phyloP scores from a whole-genome alignment of 2,888 invertebrate species.

The Drosophila nigricruria region DNA sequence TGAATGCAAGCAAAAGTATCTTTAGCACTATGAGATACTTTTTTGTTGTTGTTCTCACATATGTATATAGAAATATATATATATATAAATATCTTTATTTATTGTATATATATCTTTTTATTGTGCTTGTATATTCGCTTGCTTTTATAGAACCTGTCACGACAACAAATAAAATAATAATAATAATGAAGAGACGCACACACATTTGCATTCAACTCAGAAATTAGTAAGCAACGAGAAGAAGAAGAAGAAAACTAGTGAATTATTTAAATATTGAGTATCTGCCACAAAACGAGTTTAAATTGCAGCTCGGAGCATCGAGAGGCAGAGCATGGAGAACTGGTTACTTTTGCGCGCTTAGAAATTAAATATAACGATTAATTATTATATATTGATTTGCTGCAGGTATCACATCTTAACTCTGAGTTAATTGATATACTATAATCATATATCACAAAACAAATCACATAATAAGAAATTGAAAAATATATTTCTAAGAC shows the following conservation, averaged over 20 bases:
- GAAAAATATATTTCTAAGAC: no score
- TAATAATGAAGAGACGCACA: constrained; percentile 34
- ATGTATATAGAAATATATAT: neutral
- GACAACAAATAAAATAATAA: constrained; percentile 31
- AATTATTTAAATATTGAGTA: constrained; percentile 46
- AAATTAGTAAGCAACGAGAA: constrained; percentile 59
- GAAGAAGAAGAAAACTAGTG: constrained; percentile 53
- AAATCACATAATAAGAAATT: neutral
- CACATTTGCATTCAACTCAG: constrained; percentile 66
- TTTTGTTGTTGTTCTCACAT: constrained; percentile 3
- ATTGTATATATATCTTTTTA: constrained; percentile 4
- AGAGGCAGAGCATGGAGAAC: constrained; percentile 42
- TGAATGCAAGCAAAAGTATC: constrained; percentile 43
- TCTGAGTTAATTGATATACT: constrained; percentile 23
- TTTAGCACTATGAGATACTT: constrained; percentile 46
- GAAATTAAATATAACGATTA: constrained; percentile 62
- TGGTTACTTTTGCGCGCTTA: constrained; percentile 74
- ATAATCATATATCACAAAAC: constrained; percentile 11
- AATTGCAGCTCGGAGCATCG: constrained; percentile 8
- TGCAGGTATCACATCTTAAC: neutral
- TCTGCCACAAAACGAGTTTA: constrained; percentile 58
- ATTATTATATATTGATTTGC: constrained; percentile 47
- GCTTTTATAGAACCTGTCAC: constrained; percentile 67
- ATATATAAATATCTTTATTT: neutral
- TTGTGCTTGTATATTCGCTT: constrained; percentile 21